Percentiles rank a stretch among this genome's conserved stretches.
These are phyloP conservation scores for Chymomyza procnemis DNA, from an alignment of 2,888 invertebrate genomes.

Conservation along the genomic window DNA sequence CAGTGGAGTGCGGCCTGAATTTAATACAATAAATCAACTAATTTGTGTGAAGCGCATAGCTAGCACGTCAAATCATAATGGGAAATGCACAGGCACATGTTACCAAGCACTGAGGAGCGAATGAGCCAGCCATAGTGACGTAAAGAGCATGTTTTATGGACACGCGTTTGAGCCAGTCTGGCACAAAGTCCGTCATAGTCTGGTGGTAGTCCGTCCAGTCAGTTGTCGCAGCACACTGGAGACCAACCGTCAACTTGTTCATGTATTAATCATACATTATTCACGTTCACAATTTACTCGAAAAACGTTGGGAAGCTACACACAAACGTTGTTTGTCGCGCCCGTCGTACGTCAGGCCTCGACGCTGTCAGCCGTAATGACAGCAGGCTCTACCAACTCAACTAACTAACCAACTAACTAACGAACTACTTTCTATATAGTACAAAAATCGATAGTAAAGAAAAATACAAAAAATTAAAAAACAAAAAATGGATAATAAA, in stretches of 20 bases:
- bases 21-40: constrained; percentile 16
- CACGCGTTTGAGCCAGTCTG: too few relatives aligned
- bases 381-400: not conserved
- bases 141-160: not conserved
- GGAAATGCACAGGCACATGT: not conserved
- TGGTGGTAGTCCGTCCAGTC: not conserved
- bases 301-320: constrained; percentile 62
- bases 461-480: constrained; percentile 39
- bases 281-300: constrained; percentile 68
- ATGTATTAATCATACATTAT: constrained; percentile 72
- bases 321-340: not conserved
- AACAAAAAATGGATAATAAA: constrained; percentile 52
- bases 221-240: constrained; percentile 30
- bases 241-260: constrained; percentile 60
- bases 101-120: not conserved
- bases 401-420: constrained; percentile 1
- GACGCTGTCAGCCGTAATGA: not conserved
- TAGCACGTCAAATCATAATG: not conserved
- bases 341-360: not conserved
- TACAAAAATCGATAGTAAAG: constrained; percentile 65
- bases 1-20: not conserved
- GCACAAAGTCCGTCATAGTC: too few relatives aligned
- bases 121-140: not conserved
- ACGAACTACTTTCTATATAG: not conserved
- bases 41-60: constrained; percentile 3